phyloP scores from a whole-genome alignment of 30 jellyfish, hydroid and myxozoan genomes.

The Pelagia noctiluca region DNA sequence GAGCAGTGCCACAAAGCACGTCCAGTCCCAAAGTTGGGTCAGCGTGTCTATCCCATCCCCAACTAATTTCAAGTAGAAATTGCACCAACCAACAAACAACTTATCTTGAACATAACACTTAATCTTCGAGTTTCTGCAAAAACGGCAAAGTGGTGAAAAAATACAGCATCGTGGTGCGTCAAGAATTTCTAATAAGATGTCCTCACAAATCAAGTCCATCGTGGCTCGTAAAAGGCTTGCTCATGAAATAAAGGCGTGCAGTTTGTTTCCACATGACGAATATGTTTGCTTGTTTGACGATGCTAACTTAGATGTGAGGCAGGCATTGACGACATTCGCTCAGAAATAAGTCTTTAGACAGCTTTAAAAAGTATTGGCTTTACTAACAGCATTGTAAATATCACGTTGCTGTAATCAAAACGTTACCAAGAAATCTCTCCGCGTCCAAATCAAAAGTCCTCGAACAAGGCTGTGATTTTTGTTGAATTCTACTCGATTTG shows the following conservation, averaged over 20 bases:
- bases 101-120: conserved; percentile 80
- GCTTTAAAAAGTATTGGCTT: not conserved
- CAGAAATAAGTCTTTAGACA: not conserved
- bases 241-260: not conserved
- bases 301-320: not conserved
- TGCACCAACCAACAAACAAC: conserved; percentile 90
- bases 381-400: not conserved
- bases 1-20: conserved; percentile 57
- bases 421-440: no score
- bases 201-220: conserved; percentile 70
- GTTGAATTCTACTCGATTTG: no score
- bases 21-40: conserved; percentile 84
- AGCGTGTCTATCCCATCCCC: conserved; percentile 65
- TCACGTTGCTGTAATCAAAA: not conserved
- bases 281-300: not conserved
- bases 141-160: conserved; percentile 66
- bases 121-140: conserved; percentile 42
- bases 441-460: no score
- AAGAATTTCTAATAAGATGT: conserved; percentile 43
- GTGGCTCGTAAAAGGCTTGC: not conserved
- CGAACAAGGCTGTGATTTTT: no score
- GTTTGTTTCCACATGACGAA: not conserved
- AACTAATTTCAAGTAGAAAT: conserved; percentile 65
- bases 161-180: conserved; percentile 49
- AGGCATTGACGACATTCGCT: not conserved